Evolutionary conservation across 2,888 invertebrate genomes (phyloP).

Genomic region (Acanthosoma haemorrhoidale): DNA sequence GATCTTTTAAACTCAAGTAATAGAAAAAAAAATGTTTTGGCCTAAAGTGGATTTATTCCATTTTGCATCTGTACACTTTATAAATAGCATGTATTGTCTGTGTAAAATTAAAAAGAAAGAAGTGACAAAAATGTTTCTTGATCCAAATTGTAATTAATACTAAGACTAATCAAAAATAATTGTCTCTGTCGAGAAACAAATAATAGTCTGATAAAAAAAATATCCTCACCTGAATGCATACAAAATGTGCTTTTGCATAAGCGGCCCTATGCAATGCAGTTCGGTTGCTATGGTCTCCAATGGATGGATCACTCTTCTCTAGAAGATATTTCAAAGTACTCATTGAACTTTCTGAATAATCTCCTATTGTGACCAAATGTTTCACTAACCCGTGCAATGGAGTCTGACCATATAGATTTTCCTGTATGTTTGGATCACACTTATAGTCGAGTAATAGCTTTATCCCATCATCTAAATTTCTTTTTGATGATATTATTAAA

Average conservation of each 20-base stretch:
- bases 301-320: constrained; percentile 44
- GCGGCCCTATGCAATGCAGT: constrained; percentile 46
- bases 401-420: constrained; percentile 42
- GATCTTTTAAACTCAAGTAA: no score
- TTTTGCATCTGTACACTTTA: no score
- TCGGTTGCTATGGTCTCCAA: constrained; percentile 45
- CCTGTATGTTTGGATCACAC: constrained; percentile 45
- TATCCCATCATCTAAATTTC: constrained; percentile 44
- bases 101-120: no score
- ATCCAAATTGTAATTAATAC: no score
- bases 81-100: no score
- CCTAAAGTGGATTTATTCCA: no score
- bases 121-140: no score
- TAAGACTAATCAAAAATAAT: no score
- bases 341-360: constrained; percentile 43
- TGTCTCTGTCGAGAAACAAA: no score
- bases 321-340: constrained; percentile 44
- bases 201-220: no score
- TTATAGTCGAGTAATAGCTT: constrained; percentile 44
- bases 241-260: constrained; percentile 15
- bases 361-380: constrained; percentile 39
- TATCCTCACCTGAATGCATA: constrained; percentile 19
- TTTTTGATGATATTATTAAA: constrained; percentile 43
- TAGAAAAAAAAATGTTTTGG: no score
- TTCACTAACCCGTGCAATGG: constrained; percentile 25